Evolutionary conservation across 2,888 invertebrate species (phyloP).

Genomic region (Furcula furcula): DNA sequence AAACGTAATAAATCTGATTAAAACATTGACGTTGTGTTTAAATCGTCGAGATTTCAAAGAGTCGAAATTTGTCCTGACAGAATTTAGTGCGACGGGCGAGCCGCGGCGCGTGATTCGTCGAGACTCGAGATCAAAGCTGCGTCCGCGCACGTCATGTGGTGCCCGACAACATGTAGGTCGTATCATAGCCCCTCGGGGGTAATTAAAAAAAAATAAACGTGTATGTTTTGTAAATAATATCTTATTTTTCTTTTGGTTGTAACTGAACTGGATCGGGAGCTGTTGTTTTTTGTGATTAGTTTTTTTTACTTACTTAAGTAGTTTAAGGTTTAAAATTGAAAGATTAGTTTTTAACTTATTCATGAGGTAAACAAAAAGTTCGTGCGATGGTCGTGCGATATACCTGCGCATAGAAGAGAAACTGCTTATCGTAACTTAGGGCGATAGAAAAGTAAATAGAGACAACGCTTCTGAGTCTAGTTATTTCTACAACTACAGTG

Average conservation of each 20-base stretch:
- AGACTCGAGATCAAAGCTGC: slow-evolving; percentile 55
- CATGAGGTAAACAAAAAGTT: no score
- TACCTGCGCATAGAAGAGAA: no score
- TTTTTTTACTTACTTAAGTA: slow-evolving; percentile 5
- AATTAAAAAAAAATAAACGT: slow-evolving; percentile 57
- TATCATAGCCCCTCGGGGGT: slow-evolving; percentile 55
- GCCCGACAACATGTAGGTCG: slow-evolving; percentile 61
- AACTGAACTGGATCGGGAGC: slow-evolving; percentile 17
- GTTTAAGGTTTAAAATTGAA: no score
- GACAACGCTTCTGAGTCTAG: no score
- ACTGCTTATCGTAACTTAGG: no score
- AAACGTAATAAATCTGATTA: slow-evolving; percentile 65
- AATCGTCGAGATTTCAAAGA: slow-evolving; percentile 67
- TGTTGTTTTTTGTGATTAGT: slow-evolving; percentile 26
- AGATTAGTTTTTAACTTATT: no score
- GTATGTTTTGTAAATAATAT: slow-evolving; percentile 75
- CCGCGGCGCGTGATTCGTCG: slow-evolving; percentile 39
- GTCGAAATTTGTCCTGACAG: slow-evolving; percentile 75
- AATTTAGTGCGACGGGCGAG: slow-evolving; percentile 62
- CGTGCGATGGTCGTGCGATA: no score
- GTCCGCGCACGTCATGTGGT: slow-evolving; percentile 49
- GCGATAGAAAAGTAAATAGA: no score
- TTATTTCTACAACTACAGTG: no score
- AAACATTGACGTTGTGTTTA: slow-evolving; percentile 50
- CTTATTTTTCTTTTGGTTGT: slow-evolving; percentile 46